Evolutionary conservation across 2,797 vertebrate species (phyloP).

Genomic region (Luscinia luscinia): DNA sequence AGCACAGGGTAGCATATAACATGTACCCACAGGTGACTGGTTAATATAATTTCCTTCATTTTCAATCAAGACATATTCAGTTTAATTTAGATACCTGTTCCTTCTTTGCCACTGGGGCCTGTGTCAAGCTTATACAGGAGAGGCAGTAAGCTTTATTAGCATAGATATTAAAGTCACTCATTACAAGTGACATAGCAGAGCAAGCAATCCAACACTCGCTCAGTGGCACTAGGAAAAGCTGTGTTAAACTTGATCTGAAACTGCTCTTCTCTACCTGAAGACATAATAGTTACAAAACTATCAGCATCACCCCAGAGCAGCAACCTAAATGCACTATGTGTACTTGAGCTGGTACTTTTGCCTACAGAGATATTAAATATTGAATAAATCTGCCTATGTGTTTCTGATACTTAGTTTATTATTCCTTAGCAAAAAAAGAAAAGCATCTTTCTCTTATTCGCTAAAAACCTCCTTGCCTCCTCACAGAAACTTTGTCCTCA

Average conservation of each 20-base stretch:
- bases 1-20: background rate
- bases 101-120: constrained; percentile 18
- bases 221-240: background rate
- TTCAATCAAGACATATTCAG: constrained; percentile 37
- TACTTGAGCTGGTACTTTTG: background rate
- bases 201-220: background rate
- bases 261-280: background rate
- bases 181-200: background rate
- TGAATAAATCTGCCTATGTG: background rate
- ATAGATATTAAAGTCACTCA: constrained; percentile 51
- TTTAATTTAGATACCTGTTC: constrained; percentile 47
- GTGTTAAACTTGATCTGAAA: background rate
- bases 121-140: background rate
- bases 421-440: background rate
- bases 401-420: background rate
- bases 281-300: background rate
- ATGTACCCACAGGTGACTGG: constrained; percentile 17
- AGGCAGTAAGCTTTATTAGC: constrained; percentile 13
- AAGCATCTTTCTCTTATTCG: background rate
- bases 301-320: background rate
- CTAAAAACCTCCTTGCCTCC: background rate
- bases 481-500: background rate
- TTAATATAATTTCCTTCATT: constrained; percentile 47
- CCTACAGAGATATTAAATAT: background rate
- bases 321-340: background rate